These are phyloP conservation scores for Podilymbus podiceps DNA, from an alignment of 2,113 vertebrate species.

Conservation along the genomic window DNA sequence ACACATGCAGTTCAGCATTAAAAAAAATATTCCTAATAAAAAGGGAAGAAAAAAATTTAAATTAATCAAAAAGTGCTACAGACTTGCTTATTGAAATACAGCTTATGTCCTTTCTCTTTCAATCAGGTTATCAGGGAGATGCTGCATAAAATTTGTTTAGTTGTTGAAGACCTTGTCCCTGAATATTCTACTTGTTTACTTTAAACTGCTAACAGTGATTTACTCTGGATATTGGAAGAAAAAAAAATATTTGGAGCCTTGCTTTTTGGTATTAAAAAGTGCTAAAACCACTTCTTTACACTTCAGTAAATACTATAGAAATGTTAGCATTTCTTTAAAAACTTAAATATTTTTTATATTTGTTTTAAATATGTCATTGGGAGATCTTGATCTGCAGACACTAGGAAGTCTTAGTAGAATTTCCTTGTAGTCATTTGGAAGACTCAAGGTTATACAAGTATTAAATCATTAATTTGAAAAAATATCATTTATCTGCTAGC, in stretches of 20 bases:
- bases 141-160: background rate
- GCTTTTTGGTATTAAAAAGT: background rate
- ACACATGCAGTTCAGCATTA: background rate
- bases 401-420: background rate
- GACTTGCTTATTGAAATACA: background rate
- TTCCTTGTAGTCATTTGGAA: background rate
- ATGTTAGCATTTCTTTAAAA: background rate
- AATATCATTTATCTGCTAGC: background rate
- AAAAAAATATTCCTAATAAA: background rate
- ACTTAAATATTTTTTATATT: background rate
- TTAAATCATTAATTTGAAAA: background rate
- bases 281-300: background rate
- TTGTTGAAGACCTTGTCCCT: background rate
- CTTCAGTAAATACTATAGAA: background rate
- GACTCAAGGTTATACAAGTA: background rate
- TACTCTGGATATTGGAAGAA: background rate
- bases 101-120: background rate
- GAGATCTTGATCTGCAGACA: background rate
- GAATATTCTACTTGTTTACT: background rate
- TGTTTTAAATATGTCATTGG: background rate
- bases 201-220: background rate
- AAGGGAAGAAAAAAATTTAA: background rate
- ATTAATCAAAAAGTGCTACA: background rate
- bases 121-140: background rate
- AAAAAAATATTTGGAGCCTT: background rate